Evolutionary conservation across 2,797 vertebrate species (phyloP).

Genomic region (Lagorchestes hirsutus): DNA sequence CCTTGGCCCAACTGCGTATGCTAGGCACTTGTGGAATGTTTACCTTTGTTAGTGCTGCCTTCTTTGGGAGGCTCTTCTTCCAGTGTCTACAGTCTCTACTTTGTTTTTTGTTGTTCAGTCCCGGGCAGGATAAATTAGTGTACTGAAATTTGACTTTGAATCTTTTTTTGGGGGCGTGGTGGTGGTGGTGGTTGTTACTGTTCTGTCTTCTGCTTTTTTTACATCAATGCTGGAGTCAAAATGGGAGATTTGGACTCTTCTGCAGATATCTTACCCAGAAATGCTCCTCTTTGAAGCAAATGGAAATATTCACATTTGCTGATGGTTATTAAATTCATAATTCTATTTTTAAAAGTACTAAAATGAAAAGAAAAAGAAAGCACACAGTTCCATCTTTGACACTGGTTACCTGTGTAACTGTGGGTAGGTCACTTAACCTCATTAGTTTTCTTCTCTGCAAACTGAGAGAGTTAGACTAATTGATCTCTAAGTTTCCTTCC

Average conservation of each 20-base stretch:
- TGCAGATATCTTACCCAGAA: background rate
- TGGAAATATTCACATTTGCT: background rate
- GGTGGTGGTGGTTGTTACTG: background rate
- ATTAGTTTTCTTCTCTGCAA: background rate
- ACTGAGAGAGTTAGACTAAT: background rate
- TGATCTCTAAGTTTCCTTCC: background rate
- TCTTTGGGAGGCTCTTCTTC: background rate
- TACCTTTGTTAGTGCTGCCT: background rate
- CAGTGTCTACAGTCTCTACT: background rate
- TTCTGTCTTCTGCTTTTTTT: background rate
- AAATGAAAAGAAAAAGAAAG: background rate
- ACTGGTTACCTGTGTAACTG: background rate
- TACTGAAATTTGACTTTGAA: background rate
- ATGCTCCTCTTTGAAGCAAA: background rate
- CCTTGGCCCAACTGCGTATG: background rate
- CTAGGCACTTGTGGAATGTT: background rate
- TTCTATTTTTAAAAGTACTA: background rate
- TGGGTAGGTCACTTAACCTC: background rate
- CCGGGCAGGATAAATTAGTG: background rate
- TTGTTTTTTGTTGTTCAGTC: background rate
- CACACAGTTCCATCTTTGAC: background rate
- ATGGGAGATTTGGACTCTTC: background rate
- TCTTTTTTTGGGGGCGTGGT: background rate
- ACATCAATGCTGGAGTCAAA: background rate
- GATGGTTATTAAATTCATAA: background rate